Base-by-base conservation (phyloP, 1,140 invertebrate species). In the Bombyx mandarina region DNA sequence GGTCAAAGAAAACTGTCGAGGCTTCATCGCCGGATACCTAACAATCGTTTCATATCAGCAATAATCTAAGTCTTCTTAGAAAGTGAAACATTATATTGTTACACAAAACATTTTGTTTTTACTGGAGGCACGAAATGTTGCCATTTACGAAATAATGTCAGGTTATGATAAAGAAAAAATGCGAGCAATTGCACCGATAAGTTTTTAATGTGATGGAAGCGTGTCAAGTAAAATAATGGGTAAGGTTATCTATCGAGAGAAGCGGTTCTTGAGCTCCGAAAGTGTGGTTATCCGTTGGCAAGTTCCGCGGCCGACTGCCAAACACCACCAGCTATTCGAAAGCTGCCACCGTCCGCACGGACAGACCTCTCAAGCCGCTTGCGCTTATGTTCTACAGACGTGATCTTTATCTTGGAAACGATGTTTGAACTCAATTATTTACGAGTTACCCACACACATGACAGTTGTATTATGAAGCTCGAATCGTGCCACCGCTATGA, bases 1-100 rank as follows among this genome's bases (percentile, higher is more conserved):
- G 81, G 79, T 85, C 79, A 82, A 79, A 77, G 73, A 79, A 82
- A 83, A 76, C 79, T 69, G 70, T 74, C 46, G 61, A 55, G 47
- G 62, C 58, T 63, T 66, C 63, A 67, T 52, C 60, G 60, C 59
- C 58, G 61, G 63, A 72, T 77, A 67, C 69, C 74, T 76, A 77
- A 76, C 70, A 66, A 75, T 71, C 62, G 57, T 66, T 56, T 67
- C 65, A 52, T 73, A 76, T 77, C 75, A 71, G 60, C 60, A 60
- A 35, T 35, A 35, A 77, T 78, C 72, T 72, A 66, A 72, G 57
- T 63, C 73, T 80, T 78, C 73, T 70, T 56, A 75, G 68, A 80
- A 75, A 68, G 62, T 58, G 51, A 35, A 35, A 35, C 26, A 35
- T 35, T 35, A 35, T 35, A 35, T 35, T 35, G 26, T 35, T 5